Conservation (phyloP, 23 tunicate species). For the Styela clava region DNA sequence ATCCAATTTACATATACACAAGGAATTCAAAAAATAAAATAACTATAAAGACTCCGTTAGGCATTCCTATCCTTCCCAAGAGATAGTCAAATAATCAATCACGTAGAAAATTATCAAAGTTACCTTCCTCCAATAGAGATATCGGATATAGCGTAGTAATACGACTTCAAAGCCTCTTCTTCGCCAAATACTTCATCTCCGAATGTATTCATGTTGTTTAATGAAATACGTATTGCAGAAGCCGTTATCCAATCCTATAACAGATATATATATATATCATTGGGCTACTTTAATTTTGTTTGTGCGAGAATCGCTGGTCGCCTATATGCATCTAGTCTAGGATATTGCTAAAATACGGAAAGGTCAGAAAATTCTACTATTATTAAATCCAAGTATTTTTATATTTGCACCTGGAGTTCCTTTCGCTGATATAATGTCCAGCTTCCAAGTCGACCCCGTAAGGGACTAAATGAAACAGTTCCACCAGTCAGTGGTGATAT, state of each 20-base stretch:
- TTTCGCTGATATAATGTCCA: not conserved
- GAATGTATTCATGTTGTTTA: conserved; percentile 81
- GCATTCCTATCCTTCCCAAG: too few relatives aligned
- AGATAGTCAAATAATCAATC: not conserved
- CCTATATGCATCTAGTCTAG: too few relatives aligned
- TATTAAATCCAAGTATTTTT: too few relatives aligned
- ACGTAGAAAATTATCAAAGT: not conserved
- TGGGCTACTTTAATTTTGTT: too few relatives aligned
- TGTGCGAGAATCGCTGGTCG: too few relatives aligned
- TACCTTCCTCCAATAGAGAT: conserved; percentile 80
- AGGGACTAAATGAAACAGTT: not conserved
- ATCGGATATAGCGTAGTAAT: conserved; percentile 87
- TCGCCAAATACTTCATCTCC: conserved; percentile 88
- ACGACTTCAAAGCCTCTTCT: conserved; percentile 72
- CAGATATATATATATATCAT: too few relatives aligned
- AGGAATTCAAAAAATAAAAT: too few relatives aligned
- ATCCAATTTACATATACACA: too few relatives aligned
- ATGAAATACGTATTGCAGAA: conserved; percentile 60
- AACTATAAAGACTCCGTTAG: too few relatives aligned
- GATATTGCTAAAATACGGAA: too few relatives aligned
- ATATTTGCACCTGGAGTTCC: not conserved
- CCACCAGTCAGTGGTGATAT: not conserved
- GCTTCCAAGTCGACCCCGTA: not conserved
- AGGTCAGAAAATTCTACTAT: too few relatives aligned
- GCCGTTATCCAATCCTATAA: conserved; percentile 85